Evolutionary conservation across 2,113 vertebrate genomes (phyloP).

Genomic region (Dascyllus trimaculatus): DNA sequence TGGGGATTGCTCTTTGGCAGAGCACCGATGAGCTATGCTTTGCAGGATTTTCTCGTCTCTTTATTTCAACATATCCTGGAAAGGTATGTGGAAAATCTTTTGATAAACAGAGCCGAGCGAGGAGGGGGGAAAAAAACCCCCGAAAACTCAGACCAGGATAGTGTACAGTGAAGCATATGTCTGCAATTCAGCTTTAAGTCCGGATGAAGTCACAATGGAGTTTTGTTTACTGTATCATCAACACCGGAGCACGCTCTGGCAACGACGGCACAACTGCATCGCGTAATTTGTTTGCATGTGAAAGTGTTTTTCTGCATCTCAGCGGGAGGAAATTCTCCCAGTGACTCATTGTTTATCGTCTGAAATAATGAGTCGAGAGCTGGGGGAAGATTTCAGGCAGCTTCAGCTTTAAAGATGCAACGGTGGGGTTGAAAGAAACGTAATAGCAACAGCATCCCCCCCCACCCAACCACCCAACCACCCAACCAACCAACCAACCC

Average conservation of each 20-base stretch:
- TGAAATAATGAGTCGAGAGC: conserved; percentile 55
- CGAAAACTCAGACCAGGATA: conserved; percentile 52
- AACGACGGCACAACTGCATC: conserved; percentile 55
- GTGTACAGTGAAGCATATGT: conserved; percentile 76
- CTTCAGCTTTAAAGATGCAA: conserved; percentile 35
- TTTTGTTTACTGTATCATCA: conserved; percentile 82
- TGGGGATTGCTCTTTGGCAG: conserved; percentile 53
- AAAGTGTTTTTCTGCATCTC: conserved; percentile 69
- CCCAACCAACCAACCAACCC: too few relatives aligned
- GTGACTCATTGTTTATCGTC: conserved; percentile 70
- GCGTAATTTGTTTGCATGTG: conserved; percentile 69
- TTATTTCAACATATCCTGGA: conserved; percentile 64
- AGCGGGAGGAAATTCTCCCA: conserved; percentile 37
- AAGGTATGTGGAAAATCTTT: conserved; percentile 71
- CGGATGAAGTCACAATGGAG: conserved; percentile 72
- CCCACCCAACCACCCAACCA: too few relatives aligned
- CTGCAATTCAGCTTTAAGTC: conserved; percentile 75
- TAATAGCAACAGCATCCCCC: not conserved
- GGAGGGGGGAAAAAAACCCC: conserved; percentile 20
- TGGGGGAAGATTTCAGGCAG: conserved; percentile 33
- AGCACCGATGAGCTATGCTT: conserved; percentile 40
- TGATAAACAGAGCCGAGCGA: conserved; percentile 61
- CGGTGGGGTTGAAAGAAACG: not conserved
- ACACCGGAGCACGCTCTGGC: conserved; percentile 71
- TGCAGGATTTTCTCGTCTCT: conserved; percentile 52